Conservation (phyloP, 2,797 vertebrate genomes). For the Octomys mimax region DNA sequence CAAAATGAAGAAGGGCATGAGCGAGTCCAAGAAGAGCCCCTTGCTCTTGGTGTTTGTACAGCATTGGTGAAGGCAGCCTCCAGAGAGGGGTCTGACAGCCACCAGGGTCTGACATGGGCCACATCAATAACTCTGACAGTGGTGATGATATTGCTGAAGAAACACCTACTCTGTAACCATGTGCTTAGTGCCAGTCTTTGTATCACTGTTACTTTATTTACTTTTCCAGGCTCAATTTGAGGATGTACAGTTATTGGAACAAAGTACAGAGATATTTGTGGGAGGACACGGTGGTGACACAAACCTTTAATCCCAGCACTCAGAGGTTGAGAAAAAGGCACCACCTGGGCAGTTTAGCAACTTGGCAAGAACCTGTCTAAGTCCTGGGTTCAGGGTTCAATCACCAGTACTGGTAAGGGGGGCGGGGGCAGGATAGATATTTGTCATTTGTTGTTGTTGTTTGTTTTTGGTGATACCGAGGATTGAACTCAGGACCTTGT, state of each 20-base stretch:
- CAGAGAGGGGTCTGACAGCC: background rate
- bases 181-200: background rate
- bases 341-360: background rate
- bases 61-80: accelerated
- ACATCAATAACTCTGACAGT: background rate
- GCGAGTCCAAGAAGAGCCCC: background rate
- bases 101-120: background rate
- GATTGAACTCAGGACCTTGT: no score
- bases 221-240: constrained; percentile 26
- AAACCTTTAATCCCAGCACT: background rate
- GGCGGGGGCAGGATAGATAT: background rate
- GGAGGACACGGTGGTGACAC: background rate
- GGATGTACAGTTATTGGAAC: constrained; percentile 14
- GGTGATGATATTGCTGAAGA: background rate
- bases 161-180: background rate
- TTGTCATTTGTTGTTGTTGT: background rate
- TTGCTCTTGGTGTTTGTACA: background rate
- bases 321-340: background rate
- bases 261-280: background rate
- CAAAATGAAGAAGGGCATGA: background rate
- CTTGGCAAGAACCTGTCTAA: background rate
- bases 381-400: background rate
- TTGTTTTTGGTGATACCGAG: no score
- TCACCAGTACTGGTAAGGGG: background rate
- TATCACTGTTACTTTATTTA: background rate